These are phyloP conservation scores for Galaxias olidus DNA, from an alignment of 2,797 vertebrate species.

Conservation along the genomic window DNA sequence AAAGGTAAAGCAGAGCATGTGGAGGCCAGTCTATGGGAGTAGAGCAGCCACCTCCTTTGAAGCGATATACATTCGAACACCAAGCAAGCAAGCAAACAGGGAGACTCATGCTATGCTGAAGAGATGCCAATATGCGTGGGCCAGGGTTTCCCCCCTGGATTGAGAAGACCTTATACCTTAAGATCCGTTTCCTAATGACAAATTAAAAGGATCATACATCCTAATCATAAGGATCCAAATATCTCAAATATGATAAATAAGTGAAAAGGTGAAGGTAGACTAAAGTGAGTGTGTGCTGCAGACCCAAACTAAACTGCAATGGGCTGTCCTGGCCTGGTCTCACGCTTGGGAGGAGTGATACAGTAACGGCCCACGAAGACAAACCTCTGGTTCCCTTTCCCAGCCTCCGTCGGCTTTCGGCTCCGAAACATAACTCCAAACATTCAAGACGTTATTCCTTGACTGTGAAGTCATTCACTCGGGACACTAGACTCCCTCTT, in stretches of 20 bases:
- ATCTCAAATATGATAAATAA: constrained; percentile 18
- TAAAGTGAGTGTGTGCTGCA: constrained; percentile 8
- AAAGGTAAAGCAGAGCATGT: background rate
- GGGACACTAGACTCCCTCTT: constrained; percentile 24
- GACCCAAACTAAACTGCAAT: background rate
- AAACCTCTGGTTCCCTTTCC: constrained; percentile 20
- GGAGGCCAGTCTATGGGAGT: constrained; percentile 3
- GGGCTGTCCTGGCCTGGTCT: no score
- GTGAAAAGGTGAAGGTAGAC: constrained; percentile 15
- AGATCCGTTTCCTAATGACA: background rate
- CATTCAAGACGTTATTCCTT: background rate
- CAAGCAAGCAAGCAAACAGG: constrained; percentile 34
- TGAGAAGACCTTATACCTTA: constrained; percentile 2
- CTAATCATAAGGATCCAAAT: constrained; percentile 13
- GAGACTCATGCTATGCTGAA: constrained; percentile 33
- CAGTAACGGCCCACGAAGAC: no score
- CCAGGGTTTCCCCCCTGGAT: constrained; percentile 11
- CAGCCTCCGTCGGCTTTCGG: constrained; percentile 26
- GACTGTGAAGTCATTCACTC: constrained; percentile 41
- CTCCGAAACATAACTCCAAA: no score
- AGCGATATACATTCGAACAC: constrained; percentile 36
- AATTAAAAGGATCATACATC: background rate
- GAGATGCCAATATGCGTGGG: constrained; percentile 9
- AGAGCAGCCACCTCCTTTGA: constrained; percentile 10
- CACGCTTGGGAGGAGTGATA: no score